Percentiles rank a stretch among this genome's conserved stretches.
phyloP scores from a whole-genome alignment of 2,113 vertebrate species.

The Prunella fulvescens region DNA sequence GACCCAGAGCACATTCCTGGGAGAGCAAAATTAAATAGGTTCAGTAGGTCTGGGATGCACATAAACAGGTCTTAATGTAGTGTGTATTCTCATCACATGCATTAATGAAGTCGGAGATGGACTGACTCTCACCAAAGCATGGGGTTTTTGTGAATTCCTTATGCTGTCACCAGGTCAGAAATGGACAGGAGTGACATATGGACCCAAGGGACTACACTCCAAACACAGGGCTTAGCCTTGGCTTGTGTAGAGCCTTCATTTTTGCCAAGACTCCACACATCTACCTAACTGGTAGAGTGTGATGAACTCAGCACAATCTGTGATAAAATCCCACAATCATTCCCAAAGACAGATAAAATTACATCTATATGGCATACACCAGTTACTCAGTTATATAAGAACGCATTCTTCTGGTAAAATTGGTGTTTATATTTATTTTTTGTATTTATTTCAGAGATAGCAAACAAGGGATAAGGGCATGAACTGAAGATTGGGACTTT shows the following conservation, averaged over 20 bases:
- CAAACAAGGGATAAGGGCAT: neutral
- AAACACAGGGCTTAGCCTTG: neutral
- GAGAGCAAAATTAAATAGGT: constrained; percentile 42
- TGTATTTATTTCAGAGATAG: neutral
- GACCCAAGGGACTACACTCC: neutral
- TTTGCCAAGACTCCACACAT: neutral
- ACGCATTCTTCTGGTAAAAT: neutral
- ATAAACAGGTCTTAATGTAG: constrained; percentile 31
- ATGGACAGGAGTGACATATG: neutral
- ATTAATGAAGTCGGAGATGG: constrained; percentile 6
- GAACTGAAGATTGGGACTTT: neutral
- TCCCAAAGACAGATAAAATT: neutral
- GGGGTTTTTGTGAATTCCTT: neutral
- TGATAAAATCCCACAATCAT: neutral
- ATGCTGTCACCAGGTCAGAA: neutral
- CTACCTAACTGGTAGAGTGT: rapidly evolving
- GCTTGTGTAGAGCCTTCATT: neutral
- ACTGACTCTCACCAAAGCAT: neutral
- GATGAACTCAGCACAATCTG: neutral
- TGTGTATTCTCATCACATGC: neutral
- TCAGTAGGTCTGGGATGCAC: neutral
- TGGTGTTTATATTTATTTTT: neutral
- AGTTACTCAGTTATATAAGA: neutral
- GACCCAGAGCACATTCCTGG: neutral
- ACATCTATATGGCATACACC: neutral